phyloP scores from a whole-genome alignment of 2,888 invertebrate genomes.

The Tetanocera ferruginea region DNA sequence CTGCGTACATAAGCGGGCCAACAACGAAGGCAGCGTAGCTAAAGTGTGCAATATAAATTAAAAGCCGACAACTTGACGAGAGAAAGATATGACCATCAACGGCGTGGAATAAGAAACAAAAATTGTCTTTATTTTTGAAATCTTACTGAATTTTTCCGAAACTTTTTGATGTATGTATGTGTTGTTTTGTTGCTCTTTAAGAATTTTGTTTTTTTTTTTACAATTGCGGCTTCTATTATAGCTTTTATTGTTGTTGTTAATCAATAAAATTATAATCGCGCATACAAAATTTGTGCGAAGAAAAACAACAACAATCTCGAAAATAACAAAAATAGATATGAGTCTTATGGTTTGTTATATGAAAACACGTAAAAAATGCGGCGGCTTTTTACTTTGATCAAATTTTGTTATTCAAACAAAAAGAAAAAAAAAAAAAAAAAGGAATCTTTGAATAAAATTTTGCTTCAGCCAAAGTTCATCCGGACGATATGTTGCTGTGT shows the following conservation, averaged over 20 bases:
- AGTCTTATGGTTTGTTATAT: conserved; percentile 8
- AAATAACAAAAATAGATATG: neutral
- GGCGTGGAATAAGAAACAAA: neutral
- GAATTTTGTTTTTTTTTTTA: conserved; percentile 12
- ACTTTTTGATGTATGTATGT: neutral
- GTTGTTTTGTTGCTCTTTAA: neutral
- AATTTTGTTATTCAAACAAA: neutral
- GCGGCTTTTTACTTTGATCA: conserved; percentile 37
- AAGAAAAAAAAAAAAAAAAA: neutral
- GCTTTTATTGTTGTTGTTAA: conserved; percentile 50
- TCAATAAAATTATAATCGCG: conserved; percentile 58
- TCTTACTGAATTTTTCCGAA: conserved; percentile 14
- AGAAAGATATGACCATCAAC: neutral
- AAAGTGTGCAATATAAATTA: conserved; percentile 67
- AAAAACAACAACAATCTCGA: conserved; percentile 21
- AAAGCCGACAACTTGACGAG: conserved; percentile 61
- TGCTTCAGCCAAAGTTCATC: neutral
- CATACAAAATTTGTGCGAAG: conserved; percentile 40
- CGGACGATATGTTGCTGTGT: neutral
- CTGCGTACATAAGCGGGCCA: neutral
- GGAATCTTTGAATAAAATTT: neutral
- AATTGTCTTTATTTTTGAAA: neutral
- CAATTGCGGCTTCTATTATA: conserved; percentile 12
- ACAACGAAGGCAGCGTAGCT: conserved; percentile 53
- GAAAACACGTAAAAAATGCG: neutral